Conservation (phyloP, 2,888 invertebrate genomes). For the Xylocampa areola region DNA sequence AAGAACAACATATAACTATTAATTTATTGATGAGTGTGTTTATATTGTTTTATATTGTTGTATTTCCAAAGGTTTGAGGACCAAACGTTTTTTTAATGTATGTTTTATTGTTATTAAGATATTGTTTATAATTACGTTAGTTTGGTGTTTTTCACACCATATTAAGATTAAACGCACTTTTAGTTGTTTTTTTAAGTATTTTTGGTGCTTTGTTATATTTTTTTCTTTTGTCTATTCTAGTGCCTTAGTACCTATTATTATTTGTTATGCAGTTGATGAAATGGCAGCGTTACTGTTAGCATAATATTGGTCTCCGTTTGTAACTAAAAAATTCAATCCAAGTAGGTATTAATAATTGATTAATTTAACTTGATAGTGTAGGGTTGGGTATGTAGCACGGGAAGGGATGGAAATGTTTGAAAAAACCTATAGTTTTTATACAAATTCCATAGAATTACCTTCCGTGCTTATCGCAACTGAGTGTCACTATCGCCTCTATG, state of each 20-base stretch:
- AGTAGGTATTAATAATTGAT: slow-evolving; percentile 11
- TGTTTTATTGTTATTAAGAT: slow-evolving; percentile 35
- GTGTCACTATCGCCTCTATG: slow-evolving; percentile 7
- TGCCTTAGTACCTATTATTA: slow-evolving; percentile 71
- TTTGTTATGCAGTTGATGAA: slow-evolving; percentile 43
- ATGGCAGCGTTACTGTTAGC: slow-evolving; percentile 11
- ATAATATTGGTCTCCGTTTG: not conserved
- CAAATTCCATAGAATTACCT: no score
- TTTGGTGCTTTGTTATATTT: slow-evolving; percentile 37
- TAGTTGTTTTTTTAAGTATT: slow-evolving; percentile 20
- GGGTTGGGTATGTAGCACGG: not conserved
- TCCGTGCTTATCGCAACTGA: no score
- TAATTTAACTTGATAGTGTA: not conserved
- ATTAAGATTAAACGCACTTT: slow-evolving; percentile 12
- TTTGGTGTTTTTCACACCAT: slow-evolving; percentile 11
- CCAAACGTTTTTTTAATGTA: slow-evolving; percentile 46
- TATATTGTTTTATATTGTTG: slow-evolving; percentile 37
- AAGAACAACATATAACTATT: slow-evolving; percentile 30
- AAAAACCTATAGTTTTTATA: no score
- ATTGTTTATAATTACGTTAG: slow-evolving; percentile 27
- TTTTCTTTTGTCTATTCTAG: slow-evolving; percentile 55
- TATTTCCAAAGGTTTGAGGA: slow-evolving; percentile 59
- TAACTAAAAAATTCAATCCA: not conserved
- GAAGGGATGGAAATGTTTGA: no score
- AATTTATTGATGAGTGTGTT: slow-evolving; percentile 31